Evolutionary conservation across 2,888 invertebrate genomes (phyloP).

Genomic region (Sminthurides aquaticus): DNA sequence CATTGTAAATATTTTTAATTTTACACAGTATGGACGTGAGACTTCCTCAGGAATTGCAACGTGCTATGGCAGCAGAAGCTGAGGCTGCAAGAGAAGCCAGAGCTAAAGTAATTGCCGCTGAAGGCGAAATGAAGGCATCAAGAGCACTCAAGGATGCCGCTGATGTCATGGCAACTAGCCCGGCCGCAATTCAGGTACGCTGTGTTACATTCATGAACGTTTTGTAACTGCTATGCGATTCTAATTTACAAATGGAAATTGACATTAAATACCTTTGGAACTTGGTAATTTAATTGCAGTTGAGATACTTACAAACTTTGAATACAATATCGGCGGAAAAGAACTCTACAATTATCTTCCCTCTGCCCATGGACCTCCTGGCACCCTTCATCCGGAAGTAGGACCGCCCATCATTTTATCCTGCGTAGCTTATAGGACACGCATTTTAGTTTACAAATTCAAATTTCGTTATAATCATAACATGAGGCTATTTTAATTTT

Average conservation of each 20-base stretch:
- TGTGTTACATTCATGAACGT: not conserved
- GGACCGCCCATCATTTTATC: too few species aligned
- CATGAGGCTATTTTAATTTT: too few species aligned
- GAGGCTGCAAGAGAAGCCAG: conserved; percentile 87
- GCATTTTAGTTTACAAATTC: too few species aligned
- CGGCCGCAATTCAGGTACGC: conserved; percentile 47
- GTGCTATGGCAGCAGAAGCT: conserved; percentile 94
- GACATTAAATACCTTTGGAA: too few species aligned
- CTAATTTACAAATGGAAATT: too few species aligned
- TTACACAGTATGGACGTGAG: conserved; percentile 82
- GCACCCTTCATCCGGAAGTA: conserved; percentile 45
- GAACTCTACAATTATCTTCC: conserved; percentile 96
- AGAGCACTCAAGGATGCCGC: conserved; percentile 89
- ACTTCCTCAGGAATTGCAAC: conserved; percentile 80
- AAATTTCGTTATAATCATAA: too few species aligned
- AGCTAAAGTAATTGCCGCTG: conserved; percentile 61
- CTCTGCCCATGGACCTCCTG: conserved; percentile 61
- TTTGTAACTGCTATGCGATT: too few species aligned
- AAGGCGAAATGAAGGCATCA: conserved; percentile 93
- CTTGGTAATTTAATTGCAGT: too few species aligned
- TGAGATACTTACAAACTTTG: conserved; percentile 87
- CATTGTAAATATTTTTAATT: too few species aligned
- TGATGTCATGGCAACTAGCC: conserved; percentile 87
- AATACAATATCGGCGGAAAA: conserved; percentile 96
- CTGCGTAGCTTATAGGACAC: too few species aligned